Evolutionary conservation across 2,113 vertebrate genomes (phyloP).

Genomic region (Buteo buteo): DNA sequence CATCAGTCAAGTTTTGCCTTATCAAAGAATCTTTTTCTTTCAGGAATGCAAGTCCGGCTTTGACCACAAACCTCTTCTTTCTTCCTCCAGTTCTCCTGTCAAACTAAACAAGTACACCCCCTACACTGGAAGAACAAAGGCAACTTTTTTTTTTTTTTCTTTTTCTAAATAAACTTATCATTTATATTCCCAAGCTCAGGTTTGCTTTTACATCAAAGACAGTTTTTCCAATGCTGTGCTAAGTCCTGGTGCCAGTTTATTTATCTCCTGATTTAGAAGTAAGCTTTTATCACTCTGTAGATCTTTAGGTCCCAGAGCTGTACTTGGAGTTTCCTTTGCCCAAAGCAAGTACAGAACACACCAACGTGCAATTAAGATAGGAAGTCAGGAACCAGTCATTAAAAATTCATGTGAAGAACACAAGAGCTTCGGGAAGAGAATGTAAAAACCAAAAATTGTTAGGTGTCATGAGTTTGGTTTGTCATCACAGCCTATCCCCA

Average conservation of each 20-base stretch:
- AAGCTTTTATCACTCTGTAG: not conserved
- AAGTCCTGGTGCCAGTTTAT: not conserved
- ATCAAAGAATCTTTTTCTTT: not conserved
- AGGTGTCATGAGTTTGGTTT: not conserved
- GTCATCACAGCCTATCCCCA: not conserved
- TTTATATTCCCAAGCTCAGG: not conserved
- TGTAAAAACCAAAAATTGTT: not conserved
- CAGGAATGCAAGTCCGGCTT: not conserved
- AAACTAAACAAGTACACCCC: not conserved
- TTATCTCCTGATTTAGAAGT: not conserved
- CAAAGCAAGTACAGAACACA: not conserved
- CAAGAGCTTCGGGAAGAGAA: not conserved
- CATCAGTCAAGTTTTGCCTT: not conserved
- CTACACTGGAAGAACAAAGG: not conserved
- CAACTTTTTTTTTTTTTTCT: not conserved
- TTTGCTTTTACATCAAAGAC: not conserved
- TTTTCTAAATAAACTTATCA: not conserved
- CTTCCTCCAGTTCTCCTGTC: not conserved
- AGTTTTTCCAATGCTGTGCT: not conserved
- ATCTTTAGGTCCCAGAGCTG: not conserved
- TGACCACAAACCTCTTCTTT: not conserved
- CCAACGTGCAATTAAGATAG: not conserved
- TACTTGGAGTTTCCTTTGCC: not conserved
- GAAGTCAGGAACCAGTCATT: not conserved
- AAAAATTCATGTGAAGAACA: not conserved